phyloP scores from a whole-genome alignment of 2,888 invertebrate genomes.

The Folsomia manolachei region DNA sequence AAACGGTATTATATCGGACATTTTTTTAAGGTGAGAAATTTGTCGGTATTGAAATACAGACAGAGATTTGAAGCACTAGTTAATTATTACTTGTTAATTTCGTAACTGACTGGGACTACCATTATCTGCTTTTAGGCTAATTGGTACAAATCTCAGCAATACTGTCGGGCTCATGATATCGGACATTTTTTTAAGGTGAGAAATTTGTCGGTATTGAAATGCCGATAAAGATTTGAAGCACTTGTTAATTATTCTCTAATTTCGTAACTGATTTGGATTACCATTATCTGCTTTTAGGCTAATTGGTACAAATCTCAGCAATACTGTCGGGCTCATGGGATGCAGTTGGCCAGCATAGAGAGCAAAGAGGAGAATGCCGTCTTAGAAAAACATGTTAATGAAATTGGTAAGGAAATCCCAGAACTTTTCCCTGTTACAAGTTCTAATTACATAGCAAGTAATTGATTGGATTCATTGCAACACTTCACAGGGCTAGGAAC shows the following conservation, averaged over 20 bases:
- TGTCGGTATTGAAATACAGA: too few relatives aligned
- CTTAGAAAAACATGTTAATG: constrained; percentile 83
- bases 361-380: constrained; percentile 87
- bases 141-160: constrained; percentile 88
- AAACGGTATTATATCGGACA: constrained; percentile 87
- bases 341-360: constrained; percentile 85
- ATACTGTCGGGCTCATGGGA: constrained; percentile 88
- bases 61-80: background rate
- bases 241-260: background rate
- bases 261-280: background rate
- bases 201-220: too few relatives aligned
- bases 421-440: too few relatives aligned
- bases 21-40: constrained; percentile 95
- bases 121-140: constrained; percentile 67
- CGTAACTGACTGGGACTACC: background rate
- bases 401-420: constrained; percentile 82
- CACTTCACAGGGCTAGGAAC: constrained; percentile 73
- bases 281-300: constrained; percentile 62
- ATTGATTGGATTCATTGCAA: too few relatives aligned
- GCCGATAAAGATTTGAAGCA: background rate
- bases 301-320: constrained; percentile 91
- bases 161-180: constrained; percentile 87
- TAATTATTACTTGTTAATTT: constrained; percentile 51
- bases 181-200: constrained; percentile 95
- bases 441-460: too few relatives aligned